These are phyloP conservation scores for Teleogryllus oceanicus DNA, from an alignment of 2,888 invertebrate genomes.

Conservation along the genomic window DNA sequence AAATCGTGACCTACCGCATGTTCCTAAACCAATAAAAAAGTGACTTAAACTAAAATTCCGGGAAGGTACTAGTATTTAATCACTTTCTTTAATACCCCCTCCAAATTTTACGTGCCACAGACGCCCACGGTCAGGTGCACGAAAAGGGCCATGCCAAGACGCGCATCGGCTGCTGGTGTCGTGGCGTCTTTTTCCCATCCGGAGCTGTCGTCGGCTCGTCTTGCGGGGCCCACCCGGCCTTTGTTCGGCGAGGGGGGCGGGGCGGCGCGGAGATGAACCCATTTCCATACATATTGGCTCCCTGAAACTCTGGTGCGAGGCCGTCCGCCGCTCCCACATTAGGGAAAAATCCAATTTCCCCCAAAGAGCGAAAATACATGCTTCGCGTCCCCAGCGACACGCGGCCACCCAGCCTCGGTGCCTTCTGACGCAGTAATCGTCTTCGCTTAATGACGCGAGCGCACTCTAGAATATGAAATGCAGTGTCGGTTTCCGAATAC, in stretches of 20 bases:
- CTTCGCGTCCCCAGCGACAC: background rate
- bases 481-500: background rate
- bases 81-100: too few relatives aligned
- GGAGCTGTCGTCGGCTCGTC: too few relatives aligned
- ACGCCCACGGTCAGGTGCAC: too few relatives aligned
- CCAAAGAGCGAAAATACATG: background rate
- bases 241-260: background rate
- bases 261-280: background rate
- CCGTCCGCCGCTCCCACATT: background rate
- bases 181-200: too few relatives aligned
- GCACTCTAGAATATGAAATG: background rate
- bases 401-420: background rate
- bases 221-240: too few relatives aligned
- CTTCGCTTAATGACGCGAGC: background rate
- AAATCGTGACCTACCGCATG: too few relatives aligned
- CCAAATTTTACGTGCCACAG: too few relatives aligned
- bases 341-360: background rate
- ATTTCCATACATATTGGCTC: conserved; percentile 8
- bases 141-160: too few relatives aligned
- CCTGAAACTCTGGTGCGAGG: background rate
- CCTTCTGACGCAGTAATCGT: background rate
- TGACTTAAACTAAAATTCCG: too few relatives aligned
- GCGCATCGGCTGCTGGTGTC: too few relatives aligned
- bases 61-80: too few relatives aligned
- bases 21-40: too few relatives aligned